Evolutionary conservation across 1,140 invertebrate genomes (phyloP).

Genomic region (Sinella curviseta): DNA sequence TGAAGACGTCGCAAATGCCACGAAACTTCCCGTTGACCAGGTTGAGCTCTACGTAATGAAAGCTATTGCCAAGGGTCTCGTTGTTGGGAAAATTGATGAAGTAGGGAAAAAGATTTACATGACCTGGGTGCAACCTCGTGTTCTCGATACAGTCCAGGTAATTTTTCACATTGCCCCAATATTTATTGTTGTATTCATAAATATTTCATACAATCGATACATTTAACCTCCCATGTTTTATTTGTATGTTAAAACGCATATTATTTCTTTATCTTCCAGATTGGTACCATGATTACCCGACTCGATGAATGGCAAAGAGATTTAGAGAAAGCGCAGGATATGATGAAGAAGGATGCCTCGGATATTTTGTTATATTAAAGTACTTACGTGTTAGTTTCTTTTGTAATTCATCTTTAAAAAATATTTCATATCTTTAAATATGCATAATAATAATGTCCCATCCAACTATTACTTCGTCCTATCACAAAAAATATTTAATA

Average conservation of each 20-base stretch:
- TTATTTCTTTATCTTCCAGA: conserved; percentile 59
- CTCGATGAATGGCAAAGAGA: conserved; percentile 80
- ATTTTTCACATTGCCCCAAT: no score
- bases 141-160: background rate
- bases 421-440: background rate
- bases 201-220: background rate
- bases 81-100: conserved; percentile 94
- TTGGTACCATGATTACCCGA: conserved; percentile 74
- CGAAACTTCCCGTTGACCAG: conserved; percentile 76
- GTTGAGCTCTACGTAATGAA: conserved; percentile 98
- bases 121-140: conserved; percentile 70
- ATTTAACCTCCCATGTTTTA: background rate
- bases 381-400: background rate
- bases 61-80: conserved; percentile 89
- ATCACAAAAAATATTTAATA: no score
- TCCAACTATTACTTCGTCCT: no score
- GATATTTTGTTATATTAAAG: background rate
- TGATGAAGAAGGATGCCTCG: conserved; percentile 15
- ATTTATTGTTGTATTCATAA: background rate
- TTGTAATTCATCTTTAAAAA: background rate
- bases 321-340: background rate
- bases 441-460: no score
- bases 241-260: background rate
- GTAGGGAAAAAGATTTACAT: conserved; percentile 80
- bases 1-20: conserved; percentile 83